Evolutionary conservation across 2,113 vertebrate genomes (phyloP), one percentile per base, ranked within the genome.

Genomic region (Probosciger aterrimus): DNA sequence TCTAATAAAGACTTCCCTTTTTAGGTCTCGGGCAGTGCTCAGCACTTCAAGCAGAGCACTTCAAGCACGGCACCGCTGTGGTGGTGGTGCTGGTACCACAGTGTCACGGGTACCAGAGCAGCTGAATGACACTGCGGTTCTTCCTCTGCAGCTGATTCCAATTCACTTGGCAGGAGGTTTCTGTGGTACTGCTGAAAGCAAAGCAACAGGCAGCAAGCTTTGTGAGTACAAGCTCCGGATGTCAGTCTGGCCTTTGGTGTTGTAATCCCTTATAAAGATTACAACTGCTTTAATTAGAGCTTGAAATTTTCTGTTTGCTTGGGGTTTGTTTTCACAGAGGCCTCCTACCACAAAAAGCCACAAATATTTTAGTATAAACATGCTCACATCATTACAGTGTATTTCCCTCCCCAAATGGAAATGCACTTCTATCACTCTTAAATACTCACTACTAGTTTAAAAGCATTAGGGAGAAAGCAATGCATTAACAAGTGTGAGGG

Each of bases 61-160:
- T 59, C 57, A 35, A 64, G n/a, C 60, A 7, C 0, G 20, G 52
- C 55, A 9, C 35, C 1, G 0, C 39, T 19, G 67, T 0, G 1
- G 18, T 4, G 2, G 20, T 6, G 2, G 13, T 46, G 52, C 18
- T 0, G 1, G 11, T 44, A 43, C 33, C 0, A 0, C 69, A 74
- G 87, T 2, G 0, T 1, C 4, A 20, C 27, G 33, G 78, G 50
- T 5, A 0, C 46, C 1, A 0, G 19, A 82, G 69, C 62, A n/a
- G 67, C 76, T 49, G 10, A n/a, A 2, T 18, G 44, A 33, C n/a
- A 3, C 55, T 13, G 52, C 0, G 0, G 65, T 35, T 30, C 62
- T 87, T 60, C 90, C 78, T 55, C 64, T 44, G 28, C 20, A 82
- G 16, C 18, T 31, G 33, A 46, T 55, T 68, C 50, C 64, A 64